Conservation (phyloP, 2,888 invertebrate species). For the Hemithea aestivaria region DNA sequence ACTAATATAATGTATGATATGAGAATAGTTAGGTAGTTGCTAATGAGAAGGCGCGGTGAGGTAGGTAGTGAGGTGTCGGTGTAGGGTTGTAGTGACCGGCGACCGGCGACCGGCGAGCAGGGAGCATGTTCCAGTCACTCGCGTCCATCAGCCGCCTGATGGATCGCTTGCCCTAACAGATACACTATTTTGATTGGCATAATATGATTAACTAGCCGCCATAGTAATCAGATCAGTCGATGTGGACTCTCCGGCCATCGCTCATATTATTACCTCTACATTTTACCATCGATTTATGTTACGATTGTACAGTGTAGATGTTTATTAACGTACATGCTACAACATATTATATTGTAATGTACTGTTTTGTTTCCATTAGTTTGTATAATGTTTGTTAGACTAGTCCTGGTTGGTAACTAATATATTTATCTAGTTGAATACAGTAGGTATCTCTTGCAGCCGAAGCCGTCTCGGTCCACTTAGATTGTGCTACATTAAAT, state of each 20-base stretch:
- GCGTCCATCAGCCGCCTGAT: slow-evolving; percentile 59
- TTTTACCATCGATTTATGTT: slow-evolving; percentile 52
- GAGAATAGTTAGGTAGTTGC: too few relatives aligned
- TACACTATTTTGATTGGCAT: slow-evolving; percentile 80
- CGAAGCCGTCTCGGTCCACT: slow-evolving; percentile 53
- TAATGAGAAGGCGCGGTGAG: too few relatives aligned
- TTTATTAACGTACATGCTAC: slow-evolving; percentile 27
- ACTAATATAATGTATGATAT: neutral
- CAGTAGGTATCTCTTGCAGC: slow-evolving; percentile 39
- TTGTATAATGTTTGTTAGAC: slow-evolving; percentile 25
- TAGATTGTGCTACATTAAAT: slow-evolving; percentile 60
- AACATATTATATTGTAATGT: slow-evolving; percentile 26
- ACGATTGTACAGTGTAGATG: slow-evolving; percentile 39
- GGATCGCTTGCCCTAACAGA: slow-evolving; percentile 73
- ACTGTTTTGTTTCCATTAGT: slow-evolving; percentile 27
- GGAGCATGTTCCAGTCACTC: slow-evolving; percentile 22
- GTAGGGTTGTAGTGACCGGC: slow-evolving; percentile 35
- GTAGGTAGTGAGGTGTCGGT: slow-evolving; percentile 47
- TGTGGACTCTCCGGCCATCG: slow-evolving; percentile 61
- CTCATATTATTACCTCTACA: slow-evolving; percentile 49
- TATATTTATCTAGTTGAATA: slow-evolving; percentile 25
- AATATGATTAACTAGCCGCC: slow-evolving; percentile 73
- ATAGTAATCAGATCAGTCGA: slow-evolving; percentile 68
- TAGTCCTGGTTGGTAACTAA: slow-evolving; percentile 20
- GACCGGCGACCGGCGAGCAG: too few relatives aligned